These are phyloP conservation scores for Chaetodon auriga DNA, from an alignment of 2,113 vertebrate genomes.

Conservation along the genomic window DNA sequence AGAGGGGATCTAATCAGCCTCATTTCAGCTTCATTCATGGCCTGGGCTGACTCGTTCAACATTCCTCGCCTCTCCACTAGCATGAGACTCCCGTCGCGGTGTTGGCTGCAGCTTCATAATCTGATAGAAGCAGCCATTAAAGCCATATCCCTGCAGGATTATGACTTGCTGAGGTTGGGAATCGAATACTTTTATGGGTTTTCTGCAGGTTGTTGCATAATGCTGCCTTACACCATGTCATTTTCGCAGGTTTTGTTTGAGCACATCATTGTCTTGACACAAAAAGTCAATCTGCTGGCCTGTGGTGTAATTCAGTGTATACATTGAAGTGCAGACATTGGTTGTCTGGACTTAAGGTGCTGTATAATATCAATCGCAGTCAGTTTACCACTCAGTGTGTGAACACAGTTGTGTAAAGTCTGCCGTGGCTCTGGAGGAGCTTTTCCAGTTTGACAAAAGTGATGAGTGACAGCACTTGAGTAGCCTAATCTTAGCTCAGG, in stretches of 20 bases:
- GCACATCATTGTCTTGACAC: not conserved
- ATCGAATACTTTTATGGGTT: constrained; percentile 25
- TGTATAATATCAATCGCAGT: not conserved
- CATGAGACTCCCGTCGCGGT: constrained; percentile 45
- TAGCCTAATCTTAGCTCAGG: not conserved
- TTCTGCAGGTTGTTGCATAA: constrained; percentile 48
- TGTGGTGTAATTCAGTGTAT: not conserved
- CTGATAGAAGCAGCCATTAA: constrained; percentile 53
- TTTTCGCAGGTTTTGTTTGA: not conserved
- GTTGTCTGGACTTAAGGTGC: not conserved
- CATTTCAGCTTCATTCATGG: constrained; percentile 74
- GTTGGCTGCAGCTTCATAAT: constrained; percentile 46
- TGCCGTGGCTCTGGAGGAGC: not conserved
- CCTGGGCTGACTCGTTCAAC: constrained; percentile 52
- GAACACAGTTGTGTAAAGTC: not conserved
- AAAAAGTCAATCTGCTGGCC: not conserved
- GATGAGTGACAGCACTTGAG: not conserved
- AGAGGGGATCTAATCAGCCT: constrained; percentile 73
- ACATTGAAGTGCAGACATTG: not conserved
- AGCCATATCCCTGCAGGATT: constrained; percentile 41
- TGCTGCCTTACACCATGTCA: not conserved
- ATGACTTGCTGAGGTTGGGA: constrained; percentile 28
- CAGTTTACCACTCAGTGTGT: not conserved
- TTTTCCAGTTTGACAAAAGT: not conserved
- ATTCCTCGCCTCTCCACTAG: constrained; percentile 59